Evolutionary conservation across 2,888 invertebrate species (phyloP).

Genomic region (Acleris emargana): DNA sequence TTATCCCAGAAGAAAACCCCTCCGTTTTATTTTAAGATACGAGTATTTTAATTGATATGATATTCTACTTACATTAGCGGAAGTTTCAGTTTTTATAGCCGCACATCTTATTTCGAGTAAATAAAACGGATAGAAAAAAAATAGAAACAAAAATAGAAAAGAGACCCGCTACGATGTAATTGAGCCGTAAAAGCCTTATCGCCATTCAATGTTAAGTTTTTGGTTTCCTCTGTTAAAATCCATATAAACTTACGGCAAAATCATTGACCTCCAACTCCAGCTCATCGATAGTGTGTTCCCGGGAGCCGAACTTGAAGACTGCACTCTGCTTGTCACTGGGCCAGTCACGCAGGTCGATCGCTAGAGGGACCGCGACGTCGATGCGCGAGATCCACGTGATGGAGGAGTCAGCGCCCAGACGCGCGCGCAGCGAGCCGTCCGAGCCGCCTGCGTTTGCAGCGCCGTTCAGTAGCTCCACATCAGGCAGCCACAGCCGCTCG

Average conservation of each 20-base stretch:
- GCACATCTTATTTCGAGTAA: too few species aligned
- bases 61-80: too few species aligned
- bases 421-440: conserved; percentile 86
- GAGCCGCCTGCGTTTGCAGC: conserved; percentile 85
- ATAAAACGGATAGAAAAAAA: too few species aligned
- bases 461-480: conserved; percentile 87
- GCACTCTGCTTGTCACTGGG: conserved; percentile 89
- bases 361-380: conserved; percentile 61
- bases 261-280: conserved; percentile 66
- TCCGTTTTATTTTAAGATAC: too few species aligned
- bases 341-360: conserved; percentile 85
- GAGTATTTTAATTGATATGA: too few species aligned
- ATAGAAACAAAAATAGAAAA: too few species aligned
- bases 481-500: conserved; percentile 91
- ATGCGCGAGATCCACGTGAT: conserved; percentile 70
- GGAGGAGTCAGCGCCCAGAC: conserved; percentile 85
- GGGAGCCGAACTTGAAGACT: conserved; percentile 88
- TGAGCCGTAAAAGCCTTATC: too few species aligned
- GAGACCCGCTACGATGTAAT: too few species aligned
- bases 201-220: too few species aligned
- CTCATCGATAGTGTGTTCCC: conserved; percentile 86
- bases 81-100: too few species aligned
- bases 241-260: conserved; percentile 47
- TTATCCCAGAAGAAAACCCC: too few species aligned
- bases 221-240: too few species aligned